Percentiles rank a stretch among this genome's conserved stretches.
These are phyloP conservation scores for Acridotheres tristis DNA, from an alignment of 2,797 vertebrate genomes.

Conservation along the genomic window DNA sequence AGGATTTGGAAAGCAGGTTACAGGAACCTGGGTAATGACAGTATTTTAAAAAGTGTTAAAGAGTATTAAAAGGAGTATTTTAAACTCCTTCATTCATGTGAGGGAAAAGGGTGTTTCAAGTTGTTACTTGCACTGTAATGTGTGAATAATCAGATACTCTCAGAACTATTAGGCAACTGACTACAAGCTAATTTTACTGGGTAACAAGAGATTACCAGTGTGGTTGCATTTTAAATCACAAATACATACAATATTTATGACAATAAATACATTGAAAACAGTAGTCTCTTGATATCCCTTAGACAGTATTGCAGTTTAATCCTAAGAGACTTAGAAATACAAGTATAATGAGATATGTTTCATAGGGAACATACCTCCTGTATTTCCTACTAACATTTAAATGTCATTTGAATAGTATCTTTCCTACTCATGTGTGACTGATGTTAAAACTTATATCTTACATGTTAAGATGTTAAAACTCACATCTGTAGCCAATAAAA, in stretches of 20 bases:
- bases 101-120: not conserved
- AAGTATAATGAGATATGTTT: not conserved
- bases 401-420: not conserved
- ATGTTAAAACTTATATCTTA: not conserved
- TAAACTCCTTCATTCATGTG: not conserved
- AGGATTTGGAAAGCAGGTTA: slow-evolving; percentile 66
- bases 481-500: not conserved
- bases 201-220: not conserved
- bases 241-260: not conserved
- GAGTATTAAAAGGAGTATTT: too few relatives aligned
- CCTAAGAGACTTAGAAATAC: not conserved
- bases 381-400: not conserved
- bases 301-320: not conserved
- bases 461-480: not conserved
- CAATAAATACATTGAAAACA: not conserved
- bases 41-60: not conserved
- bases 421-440: not conserved
- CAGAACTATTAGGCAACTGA: not conserved
- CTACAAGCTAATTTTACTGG: not conserved
- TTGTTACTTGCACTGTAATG: not conserved
- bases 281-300: not conserved
- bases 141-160: not conserved
- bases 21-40: not conserved
- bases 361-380: not conserved
- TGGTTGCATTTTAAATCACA: not conserved